Percentiles rank a stretch among this genome's conserved stretches.
Evolutionary conservation across 2,113 vertebrate species (phyloP).

Genomic region (Amphilophus citrinellus): DNA sequence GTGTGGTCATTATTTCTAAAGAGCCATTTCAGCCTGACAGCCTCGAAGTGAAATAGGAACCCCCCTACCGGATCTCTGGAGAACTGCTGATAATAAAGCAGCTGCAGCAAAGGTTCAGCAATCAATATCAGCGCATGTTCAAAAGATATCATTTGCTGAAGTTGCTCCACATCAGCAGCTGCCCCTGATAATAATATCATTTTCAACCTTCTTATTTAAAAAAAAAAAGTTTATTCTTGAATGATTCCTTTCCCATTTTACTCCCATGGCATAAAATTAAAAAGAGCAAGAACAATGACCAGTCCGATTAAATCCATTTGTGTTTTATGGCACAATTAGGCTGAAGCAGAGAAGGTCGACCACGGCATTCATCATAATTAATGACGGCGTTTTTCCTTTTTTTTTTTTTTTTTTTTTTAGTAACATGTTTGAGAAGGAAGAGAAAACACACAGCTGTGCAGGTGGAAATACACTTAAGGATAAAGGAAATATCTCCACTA

Average conservation of each 20-base stretch:
- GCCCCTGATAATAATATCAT: neutral
- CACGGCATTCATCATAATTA: conserved; percentile 47
- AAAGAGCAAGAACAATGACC: conserved; percentile 3
- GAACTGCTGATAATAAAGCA: neutral
- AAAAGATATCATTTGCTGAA: neutral
- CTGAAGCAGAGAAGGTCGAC: neutral
- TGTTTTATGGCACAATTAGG: conserved; percentile 41
- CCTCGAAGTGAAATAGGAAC: conserved; percentile 16
- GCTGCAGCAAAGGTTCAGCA: neutral
- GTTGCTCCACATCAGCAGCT: neutral
- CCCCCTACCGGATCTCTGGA: conserved; percentile 31
- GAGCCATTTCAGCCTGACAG: conserved; percentile 28
- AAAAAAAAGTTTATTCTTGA: neutral
- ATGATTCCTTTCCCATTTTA: neutral
- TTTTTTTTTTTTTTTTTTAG: neutral
- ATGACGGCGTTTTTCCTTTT: conserved; percentile 9
- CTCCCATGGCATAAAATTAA: neutral
- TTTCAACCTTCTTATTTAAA: no score
- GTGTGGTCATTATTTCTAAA: conserved; percentile 37
- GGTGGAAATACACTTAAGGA: neutral
- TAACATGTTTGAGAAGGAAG: conserved; percentile 4
- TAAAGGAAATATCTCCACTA: neutral
- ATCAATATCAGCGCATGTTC: conserved; percentile 2
- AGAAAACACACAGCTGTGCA: neutral
- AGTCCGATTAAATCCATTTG: conserved; percentile 26